A percentile compares a stretch with the other conserved stretches of the same genome.
phyloP scores from a whole-genome alignment of 2,888 invertebrate species.

The Pilophorus perplexus region DNA sequence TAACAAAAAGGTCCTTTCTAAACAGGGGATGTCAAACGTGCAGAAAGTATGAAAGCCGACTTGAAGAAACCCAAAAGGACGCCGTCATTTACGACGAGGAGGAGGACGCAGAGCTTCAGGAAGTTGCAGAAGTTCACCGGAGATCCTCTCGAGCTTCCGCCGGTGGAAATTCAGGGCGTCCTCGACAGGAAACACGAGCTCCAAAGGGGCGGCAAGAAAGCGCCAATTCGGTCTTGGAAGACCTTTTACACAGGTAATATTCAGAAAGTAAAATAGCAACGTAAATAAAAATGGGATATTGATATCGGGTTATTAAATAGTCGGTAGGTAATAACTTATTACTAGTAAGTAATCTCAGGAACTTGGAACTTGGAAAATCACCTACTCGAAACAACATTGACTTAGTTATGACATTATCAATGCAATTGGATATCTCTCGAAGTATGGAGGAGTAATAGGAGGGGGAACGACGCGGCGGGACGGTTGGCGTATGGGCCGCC shows the following conservation, averaged over 20 bases:
- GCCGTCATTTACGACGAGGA: constrained; percentile 90
- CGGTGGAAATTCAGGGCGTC: constrained; percentile 86
- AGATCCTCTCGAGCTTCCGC: constrained; percentile 65
- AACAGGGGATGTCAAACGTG: constrained; percentile 65
- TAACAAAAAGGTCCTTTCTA: constrained; percentile 27
- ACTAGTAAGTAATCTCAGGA: no score
- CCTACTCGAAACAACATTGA: no score
- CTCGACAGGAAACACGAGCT: constrained; percentile 94
- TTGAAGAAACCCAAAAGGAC: constrained; percentile 84
- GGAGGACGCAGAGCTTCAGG: constrained; percentile 83
- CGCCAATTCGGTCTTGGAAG: constrained; percentile 95
- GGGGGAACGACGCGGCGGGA: no score
- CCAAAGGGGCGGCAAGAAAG: constrained; percentile 88
- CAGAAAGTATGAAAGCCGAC: constrained; percentile 83
- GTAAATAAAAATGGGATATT: no score
- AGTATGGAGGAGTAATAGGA: no score
- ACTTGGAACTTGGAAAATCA: no score
- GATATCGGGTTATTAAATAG: no score
- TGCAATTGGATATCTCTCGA: no score
- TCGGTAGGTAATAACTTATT: no score
- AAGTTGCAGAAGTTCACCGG: constrained; percentile 61
- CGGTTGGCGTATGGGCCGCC: no score
- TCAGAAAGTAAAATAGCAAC: no score
- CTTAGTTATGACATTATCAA: no score
- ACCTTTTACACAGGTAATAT: constrained; percentile 70